These are phyloP conservation scores for Halictus rubicundus DNA, from an alignment of 1,140 invertebrate genomes.

Conservation along the genomic window DNA sequence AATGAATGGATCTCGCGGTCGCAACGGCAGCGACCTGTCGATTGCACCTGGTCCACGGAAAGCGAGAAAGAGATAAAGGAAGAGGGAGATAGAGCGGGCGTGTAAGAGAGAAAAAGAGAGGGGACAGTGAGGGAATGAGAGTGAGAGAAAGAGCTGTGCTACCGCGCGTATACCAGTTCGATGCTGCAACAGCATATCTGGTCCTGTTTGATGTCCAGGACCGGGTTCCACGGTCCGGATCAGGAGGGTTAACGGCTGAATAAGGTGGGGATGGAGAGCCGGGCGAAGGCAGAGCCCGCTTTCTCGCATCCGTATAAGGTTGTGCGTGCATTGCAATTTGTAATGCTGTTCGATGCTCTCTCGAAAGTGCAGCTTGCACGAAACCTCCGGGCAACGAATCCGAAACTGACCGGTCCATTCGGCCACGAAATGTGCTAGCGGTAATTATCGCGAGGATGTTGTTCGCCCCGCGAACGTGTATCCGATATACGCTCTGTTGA, in stretches of 20 bases:
- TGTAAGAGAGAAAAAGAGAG: too few relatives aligned
- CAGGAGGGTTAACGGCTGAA: conserved; percentile 22
- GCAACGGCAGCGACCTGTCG: conserved; percentile 40
- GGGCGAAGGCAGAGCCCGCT: conserved; percentile 11
- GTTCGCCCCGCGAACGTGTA: background rate
- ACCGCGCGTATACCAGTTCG: conserved; percentile 33
- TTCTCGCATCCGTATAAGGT: conserved; percentile 53
- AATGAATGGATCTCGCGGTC: conserved; percentile 24
- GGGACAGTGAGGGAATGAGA: too few relatives aligned
- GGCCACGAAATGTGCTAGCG: conserved; percentile 27
- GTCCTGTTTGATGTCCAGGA: conserved; percentile 56
- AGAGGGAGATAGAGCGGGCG: too few relatives aligned
- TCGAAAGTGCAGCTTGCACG: conserved; percentile 38
- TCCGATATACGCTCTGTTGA: too few relatives aligned
- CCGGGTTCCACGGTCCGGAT: conserved; percentile 49
- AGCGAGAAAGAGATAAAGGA: background rate
- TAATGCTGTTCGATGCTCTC: conserved; percentile 26
- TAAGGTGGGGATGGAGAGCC: background rate
- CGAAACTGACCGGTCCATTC: conserved; percentile 36
- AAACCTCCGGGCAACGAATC: conserved; percentile 50
- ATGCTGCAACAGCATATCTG: conserved; percentile 36
- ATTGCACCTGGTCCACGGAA: conserved; percentile 44
- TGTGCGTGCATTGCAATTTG: conserved; percentile 42
- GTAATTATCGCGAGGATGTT: conserved; percentile 43
- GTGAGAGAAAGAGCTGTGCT: too few relatives aligned